Evolutionary conservation across 2,113 vertebrate genomes (phyloP).

Genomic region (Apodemus sylvaticus): DNA sequence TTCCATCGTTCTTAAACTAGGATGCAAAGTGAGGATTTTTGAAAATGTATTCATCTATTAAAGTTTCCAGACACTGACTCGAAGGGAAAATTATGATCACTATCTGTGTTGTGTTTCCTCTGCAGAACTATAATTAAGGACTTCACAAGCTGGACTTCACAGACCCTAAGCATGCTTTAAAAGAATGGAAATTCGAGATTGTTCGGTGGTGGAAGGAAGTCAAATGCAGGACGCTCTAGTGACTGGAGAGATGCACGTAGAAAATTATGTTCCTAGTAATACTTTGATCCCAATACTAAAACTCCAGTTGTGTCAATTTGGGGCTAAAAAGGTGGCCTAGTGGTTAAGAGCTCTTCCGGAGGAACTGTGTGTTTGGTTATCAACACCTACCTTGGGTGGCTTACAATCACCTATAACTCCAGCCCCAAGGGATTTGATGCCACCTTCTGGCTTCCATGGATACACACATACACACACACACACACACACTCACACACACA

Average conservation of each 20-base stretch:
- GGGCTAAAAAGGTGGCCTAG: not conserved
- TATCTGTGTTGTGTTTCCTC: not conserved
- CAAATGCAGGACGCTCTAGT: not conserved
- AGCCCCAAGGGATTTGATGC: not conserved
- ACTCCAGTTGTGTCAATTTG: not conserved
- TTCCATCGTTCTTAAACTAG: not conserved
- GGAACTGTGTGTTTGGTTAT: not conserved
- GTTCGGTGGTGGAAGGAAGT: not conserved
- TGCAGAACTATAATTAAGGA: not conserved
- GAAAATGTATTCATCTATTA: not conserved
- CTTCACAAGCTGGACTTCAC: not conserved
- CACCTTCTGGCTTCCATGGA: not conserved
- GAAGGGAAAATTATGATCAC: not conserved
- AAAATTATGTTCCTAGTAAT: not conserved
- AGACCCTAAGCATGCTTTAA: not conserved
- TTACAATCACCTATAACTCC: not conserved
- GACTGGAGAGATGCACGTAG: not conserved
- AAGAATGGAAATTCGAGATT: not conserved
- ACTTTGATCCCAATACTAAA: not conserved
- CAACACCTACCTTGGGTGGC: not conserved
- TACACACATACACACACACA: not conserved
- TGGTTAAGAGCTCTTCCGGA: not conserved
- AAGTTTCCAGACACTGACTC: not conserved
- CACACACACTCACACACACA: not conserved
- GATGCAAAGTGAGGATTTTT: not conserved